Percentiles rank a stretch among this genome's conserved stretches.
Conservation (phyloP, 2,888 invertebrate species). For the Apodemia duryi region DNA sequence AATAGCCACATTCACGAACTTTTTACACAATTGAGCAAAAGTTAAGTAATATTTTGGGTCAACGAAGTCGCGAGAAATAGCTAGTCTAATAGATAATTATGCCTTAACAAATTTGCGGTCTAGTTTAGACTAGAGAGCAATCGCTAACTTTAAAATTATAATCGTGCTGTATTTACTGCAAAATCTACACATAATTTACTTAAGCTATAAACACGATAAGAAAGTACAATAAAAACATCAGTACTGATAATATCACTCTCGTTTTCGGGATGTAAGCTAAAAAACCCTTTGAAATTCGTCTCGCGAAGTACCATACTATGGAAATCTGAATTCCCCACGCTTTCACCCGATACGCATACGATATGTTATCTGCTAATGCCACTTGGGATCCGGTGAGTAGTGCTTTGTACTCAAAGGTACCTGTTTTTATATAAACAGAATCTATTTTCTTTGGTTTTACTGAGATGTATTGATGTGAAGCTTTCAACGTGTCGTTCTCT, state of each 20-base stretch:
- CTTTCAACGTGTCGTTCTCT: slow-evolving; percentile 24
- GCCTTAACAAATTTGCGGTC: too few relatives aligned
- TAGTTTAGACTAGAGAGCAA: too few relatives aligned
- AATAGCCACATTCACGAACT: too few relatives aligned
- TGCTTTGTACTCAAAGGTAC: slow-evolving; percentile 74
- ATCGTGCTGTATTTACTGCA: not conserved
- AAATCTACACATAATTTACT: not conserved
- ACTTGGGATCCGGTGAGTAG: slow-evolving; percentile 65
- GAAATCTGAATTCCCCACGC: slow-evolving; percentile 74
- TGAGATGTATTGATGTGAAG: slow-evolving; percentile 33
- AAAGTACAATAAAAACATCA: slow-evolving; percentile 19
- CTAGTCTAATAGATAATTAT: too few relatives aligned
- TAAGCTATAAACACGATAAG: not conserved
- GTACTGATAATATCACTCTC: slow-evolving; percentile 30
- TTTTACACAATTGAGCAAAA: too few relatives aligned
- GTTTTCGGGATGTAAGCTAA: slow-evolving; percentile 42
- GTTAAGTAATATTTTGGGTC: too few relatives aligned
- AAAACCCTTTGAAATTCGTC: slow-evolving; percentile 74
- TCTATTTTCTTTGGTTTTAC: slow-evolving; percentile 47
- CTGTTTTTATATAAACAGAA: slow-evolving; percentile 63
- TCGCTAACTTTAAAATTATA: too few relatives aligned
- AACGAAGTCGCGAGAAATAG: too few relatives aligned
- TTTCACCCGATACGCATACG: slow-evolving; percentile 73
- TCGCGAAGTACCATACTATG: slow-evolving; percentile 54
- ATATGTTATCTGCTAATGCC: slow-evolving; percentile 73